Evolutionary conservation across 2,797 vertebrate genomes (phyloP), one percentile per base, ranked within the genome.

Genomic region (Melanogrammus aeglefinus): DNA sequence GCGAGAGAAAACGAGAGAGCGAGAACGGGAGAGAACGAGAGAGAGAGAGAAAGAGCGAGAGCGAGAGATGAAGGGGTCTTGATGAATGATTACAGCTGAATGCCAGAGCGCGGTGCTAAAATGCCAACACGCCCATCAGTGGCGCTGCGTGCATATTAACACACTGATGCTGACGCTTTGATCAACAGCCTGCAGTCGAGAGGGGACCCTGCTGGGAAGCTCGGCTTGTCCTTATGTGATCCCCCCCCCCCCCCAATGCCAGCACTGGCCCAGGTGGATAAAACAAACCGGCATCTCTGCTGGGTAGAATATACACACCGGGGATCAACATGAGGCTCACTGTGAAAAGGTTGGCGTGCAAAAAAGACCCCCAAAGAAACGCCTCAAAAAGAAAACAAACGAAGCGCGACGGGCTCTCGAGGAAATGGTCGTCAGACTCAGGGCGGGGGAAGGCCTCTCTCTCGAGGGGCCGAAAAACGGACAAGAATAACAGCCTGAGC

Each of bases 41-140:
- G 31, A 31, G 31, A 31, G 29, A 44, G 41, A 44, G 13, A 51
- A 16, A 69, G 21, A 29, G n/a, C 27, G 63, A n/a, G 63, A 24
- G n/a, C 6, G 63, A 13, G 24, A 12, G 77, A 84, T 35, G 83
- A 85, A 81, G 77, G 76, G 84, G 74, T 57, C 80, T 75, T 70
- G 70, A 86, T 88, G 84, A 91, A 88, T 81, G 87, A 88, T 86
- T 84, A 80, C 81, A 10, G 79, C 86, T 74, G 72, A 47, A 16
- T 51, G 47, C 47, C 47, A 51, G 18, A 57, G 18, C 18, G 51
- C 21, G 51, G 51, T 57, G 18, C 21, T 57, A 57, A 57, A 57
- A 27, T 76, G 73, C 44, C 75, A 75, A 78, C 75, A 79, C 80
- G 82, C 85, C 72, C 78, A 86, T 82, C 76, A 79, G 51, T 84